A percentile compares a stretch with the other conserved stretches of the same genome.
Evolutionary conservation across 37 sponge, comb jelly and placozoan species (phyloP).

Genomic region (Diacarnus erythraeanus): DNA sequence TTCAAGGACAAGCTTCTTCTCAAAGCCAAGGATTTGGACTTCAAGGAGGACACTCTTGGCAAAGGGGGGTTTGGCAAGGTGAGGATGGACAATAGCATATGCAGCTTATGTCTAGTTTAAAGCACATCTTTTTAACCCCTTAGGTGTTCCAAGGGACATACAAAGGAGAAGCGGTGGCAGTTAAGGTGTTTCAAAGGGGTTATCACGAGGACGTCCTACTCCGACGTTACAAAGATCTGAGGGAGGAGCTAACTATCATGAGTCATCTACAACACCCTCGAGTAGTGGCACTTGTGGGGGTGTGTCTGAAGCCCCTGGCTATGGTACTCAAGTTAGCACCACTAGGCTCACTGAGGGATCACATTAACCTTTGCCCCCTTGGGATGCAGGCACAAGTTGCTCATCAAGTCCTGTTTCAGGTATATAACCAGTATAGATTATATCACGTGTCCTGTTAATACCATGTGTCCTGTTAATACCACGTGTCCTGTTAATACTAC

Average conservation of each 20-base stretch:
- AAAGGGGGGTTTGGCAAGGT: slow-evolving; percentile 65
- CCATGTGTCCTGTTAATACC: too few species aligned
- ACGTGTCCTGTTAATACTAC: too few species aligned
- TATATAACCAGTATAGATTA: too few species aligned
- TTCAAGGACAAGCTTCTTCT: slow-evolving; percentile 42
- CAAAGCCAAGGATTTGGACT: slow-evolving; percentile 14
- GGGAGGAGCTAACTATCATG: slow-evolving; percentile 58
- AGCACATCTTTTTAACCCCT: background rate
- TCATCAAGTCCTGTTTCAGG: slow-evolving; percentile 54
- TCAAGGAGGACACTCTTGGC: slow-evolving; percentile 22
- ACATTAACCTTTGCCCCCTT: slow-evolving; percentile 55
- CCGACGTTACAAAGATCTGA: slow-evolving; percentile 33
- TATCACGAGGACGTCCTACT: slow-evolving; percentile 12
- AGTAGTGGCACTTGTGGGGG: slow-evolving; percentile 45
- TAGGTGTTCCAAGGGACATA: slow-evolving; percentile 58
- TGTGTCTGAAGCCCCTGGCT: slow-evolving; percentile 44
- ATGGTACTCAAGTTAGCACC: slow-evolving; percentile 63
- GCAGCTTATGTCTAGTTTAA: background rate
- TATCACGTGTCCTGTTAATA: too few species aligned
- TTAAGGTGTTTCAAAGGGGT: slow-evolving; percentile 51
- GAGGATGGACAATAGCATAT: too few species aligned
- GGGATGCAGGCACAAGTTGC: slow-evolving; percentile 31
- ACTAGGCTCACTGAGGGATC: slow-evolving; percentile 46
- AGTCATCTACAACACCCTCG: slow-evolving; percentile 49
- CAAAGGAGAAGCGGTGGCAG: slow-evolving; percentile 36